These are phyloP conservation scores for Eristalis intricaria DNA, from an alignment of 2,888 invertebrate genomes.

Conservation along the genomic window DNA sequence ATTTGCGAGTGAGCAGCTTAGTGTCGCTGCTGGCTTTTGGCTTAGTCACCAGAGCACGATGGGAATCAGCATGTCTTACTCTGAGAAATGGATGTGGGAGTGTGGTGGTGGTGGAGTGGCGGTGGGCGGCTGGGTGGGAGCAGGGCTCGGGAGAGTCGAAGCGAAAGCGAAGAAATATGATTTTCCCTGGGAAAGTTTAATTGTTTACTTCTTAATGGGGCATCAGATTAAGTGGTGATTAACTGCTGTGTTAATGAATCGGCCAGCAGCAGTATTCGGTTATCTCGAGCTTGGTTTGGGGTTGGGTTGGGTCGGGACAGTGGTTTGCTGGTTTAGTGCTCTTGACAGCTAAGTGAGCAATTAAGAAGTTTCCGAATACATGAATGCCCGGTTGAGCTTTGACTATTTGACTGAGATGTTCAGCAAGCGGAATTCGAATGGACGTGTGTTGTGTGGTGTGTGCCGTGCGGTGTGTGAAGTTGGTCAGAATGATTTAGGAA, in stretches of 20 bases:
- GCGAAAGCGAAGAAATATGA: constrained; percentile 59
- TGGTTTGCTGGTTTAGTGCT: constrained; percentile 11
- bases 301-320: neutral
- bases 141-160: neutral
- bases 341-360: constrained; percentile 32
- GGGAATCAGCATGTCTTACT: constrained; percentile 48
- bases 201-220: constrained; percentile 70
- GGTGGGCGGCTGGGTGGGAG: neutral
- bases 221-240: constrained; percentile 71
- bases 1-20: constrained; percentile 58
- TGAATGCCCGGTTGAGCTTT: neutral
- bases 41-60: constrained; percentile 23
- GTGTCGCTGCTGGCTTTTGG: constrained; percentile 27
- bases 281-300: constrained; percentile 30
- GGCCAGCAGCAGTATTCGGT: constrained; percentile 31
- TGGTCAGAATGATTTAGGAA: neutral
- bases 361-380: constrained; percentile 28
- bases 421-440: neutral
- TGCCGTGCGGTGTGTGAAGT: neutral
- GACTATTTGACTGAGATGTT: constrained; percentile 8
- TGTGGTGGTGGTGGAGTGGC: neutral
- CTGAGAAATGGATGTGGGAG: neutral
- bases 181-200: constrained; percentile 66
- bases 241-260: constrained; percentile 69
- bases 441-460: neutral